Base-by-base conservation (phyloP, 1,140 invertebrate species). In the Pristionchus pacificus region DNA sequence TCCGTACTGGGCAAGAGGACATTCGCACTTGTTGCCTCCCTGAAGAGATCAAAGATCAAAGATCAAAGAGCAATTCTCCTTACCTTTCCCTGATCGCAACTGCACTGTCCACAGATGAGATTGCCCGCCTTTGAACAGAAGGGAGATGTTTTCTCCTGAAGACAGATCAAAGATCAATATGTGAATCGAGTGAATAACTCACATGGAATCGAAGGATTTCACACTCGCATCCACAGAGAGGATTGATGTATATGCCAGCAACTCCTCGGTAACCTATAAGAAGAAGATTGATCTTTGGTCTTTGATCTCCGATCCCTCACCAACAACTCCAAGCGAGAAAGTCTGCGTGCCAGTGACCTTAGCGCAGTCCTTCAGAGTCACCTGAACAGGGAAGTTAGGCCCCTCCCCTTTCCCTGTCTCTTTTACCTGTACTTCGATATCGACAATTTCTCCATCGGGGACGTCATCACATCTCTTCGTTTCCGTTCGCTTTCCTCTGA, bases 221-320 rank as follows among this genome's bases (percentile, higher is more conserved):
- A 63, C 81, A 83, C 55, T 83, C 81, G 69, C 81, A 83, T 6
- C 78, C 82, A 66, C 81, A 83, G 14, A 81, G 60, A 15, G 81
- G 83, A 1, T 82, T 83, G 60, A 83, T 76, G 64, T 79, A 83
- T 13, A 83, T 58, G 13, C 79, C 81, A 32, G 80, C 77, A 13
- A 83, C 80, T 3, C 68, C 78, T 65, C 79, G 79, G 71, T 84
- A 80, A 13, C 81, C 83, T 49, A 19, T 10, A 49, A 49, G 38
- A 49, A 10, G 6, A 49, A 49, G 38, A 19, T 10, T 49, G 19
- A 49, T 10, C 6, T 19, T 49, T n/a, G n/a, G n/a, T n/a, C n/a
- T 10, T 19, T 10, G 38, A 49, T 49, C 38, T 49, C 38, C 38
- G 38, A 49, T 6, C 6, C 38, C 38, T 49, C 38, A 49, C 38